A percentile compares a stretch with the other conserved stretches of the same genome.
Conservation (phyloP, 2,113 vertebrate genomes). For the Chiloscyllium plagiosum region DNA sequence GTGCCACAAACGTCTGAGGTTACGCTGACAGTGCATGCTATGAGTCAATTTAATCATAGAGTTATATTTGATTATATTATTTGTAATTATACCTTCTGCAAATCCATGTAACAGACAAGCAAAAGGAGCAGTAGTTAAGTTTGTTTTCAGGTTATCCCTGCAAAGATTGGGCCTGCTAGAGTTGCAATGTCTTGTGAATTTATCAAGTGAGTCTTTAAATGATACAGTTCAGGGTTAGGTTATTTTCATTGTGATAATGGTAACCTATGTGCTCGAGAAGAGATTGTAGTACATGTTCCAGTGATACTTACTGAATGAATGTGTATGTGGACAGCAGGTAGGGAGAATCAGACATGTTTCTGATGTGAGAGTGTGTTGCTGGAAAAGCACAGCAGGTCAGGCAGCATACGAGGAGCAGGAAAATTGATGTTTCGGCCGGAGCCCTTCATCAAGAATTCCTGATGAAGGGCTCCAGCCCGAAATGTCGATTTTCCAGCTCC, state of each 20-base stretch:
- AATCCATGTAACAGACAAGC: neutral
- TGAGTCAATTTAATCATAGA: neutral
- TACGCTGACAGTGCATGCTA: neutral
- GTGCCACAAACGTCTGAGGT: neutral
- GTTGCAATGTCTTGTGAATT: neutral
- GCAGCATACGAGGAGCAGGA: too few relatives aligned
- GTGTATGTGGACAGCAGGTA: neutral
- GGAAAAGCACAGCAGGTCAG: too few relatives aligned
- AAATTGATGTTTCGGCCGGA: too few relatives aligned
- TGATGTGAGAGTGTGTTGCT: neutral
- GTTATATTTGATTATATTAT: neutral
- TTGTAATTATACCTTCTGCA: neutral
- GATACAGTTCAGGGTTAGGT: neutral
- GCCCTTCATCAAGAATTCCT: too few relatives aligned
- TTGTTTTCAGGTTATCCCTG: neutral
- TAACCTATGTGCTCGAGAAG: neutral
- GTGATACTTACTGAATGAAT: neutral
- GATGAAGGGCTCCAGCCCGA: too few relatives aligned
- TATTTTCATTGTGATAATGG: neutral
- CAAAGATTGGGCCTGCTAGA: neutral
- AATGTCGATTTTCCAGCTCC: too few relatives aligned
- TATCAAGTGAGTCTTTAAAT: neutral
- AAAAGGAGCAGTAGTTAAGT: neutral
- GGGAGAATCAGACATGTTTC: neutral
- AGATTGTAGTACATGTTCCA: neutral